phyloP scores from a whole-genome alignment of 2,888 invertebrate genomes.

The Epinotia ramella region DNA sequence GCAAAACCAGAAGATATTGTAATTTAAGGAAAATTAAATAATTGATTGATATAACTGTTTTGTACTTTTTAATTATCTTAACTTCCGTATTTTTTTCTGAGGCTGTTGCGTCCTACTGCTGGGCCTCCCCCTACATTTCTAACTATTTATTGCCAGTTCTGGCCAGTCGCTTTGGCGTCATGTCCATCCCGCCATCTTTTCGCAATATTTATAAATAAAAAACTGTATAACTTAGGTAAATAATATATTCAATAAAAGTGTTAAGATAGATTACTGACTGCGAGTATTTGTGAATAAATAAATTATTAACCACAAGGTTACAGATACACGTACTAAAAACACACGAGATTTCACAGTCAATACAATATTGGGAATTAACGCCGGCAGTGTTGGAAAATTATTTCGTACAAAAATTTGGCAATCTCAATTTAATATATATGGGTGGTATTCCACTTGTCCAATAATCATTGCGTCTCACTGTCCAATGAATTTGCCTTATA shows the following conservation, averaged over 20 bases:
- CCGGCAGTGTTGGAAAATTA: conserved; percentile 43
- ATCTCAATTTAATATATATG: conserved; percentile 44
- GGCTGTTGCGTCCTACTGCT: neutral
- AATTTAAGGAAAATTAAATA: conserved; percentile 7
- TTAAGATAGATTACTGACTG: conserved; percentile 56
- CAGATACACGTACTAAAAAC: too few species aligned
- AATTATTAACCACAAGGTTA: conserved; percentile 3
- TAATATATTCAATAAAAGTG: conserved; percentile 54
- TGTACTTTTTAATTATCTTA: too few species aligned
- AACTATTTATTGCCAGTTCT: too few species aligned
- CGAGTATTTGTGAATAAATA: conserved; percentile 19
- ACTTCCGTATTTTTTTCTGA: too few species aligned
- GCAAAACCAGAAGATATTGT: conserved; percentile 50
- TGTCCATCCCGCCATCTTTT: too few species aligned
- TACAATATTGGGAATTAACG: conserved; percentile 49
- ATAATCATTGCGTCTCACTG: too few species aligned
- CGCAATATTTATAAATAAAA: conserved; percentile 17
- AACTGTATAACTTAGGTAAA: conserved; percentile 33
- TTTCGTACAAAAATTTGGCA: conserved; percentile 58
- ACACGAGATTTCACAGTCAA: conserved; percentile 44
- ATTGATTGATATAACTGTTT: neutral
- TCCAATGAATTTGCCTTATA: too few species aligned
- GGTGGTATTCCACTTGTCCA: too few species aligned
- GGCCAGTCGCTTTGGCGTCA: too few species aligned
- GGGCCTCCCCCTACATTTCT: too few species aligned